A percentile compares a stretch with the other conserved stretches of the same genome.
These are phyloP conservation scores for Agriopis leucophaearia DNA, from an alignment of 2,888 invertebrate genomes.

Conservation along the genomic window DNA sequence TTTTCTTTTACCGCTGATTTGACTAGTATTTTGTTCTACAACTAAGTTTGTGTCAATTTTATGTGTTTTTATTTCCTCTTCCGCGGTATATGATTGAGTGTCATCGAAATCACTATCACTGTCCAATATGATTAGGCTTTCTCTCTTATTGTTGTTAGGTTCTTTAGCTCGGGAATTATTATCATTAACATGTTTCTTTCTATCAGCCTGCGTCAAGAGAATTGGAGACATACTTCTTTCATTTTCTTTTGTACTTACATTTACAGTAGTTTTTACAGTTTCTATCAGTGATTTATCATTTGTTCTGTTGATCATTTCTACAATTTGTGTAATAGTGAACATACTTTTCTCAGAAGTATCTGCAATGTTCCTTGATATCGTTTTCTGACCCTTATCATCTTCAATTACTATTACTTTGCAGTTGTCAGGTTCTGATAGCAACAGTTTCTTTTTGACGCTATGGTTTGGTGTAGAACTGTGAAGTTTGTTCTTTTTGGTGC, in stretches of 20 bases:
- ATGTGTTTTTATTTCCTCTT: slow-evolving; percentile 48
- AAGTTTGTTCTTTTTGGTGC: slow-evolving; percentile 56
- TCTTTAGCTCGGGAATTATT: slow-evolving; percentile 36
- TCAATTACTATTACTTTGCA: slow-evolving; percentile 37
- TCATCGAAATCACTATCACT: slow-evolving; percentile 74
- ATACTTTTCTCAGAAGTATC: slow-evolving; percentile 70
- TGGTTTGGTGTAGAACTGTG: slow-evolving; percentile 58
- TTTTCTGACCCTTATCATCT: slow-evolving; percentile 41
- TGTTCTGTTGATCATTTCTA: slow-evolving; percentile 76
- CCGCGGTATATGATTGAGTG: slow-evolving; percentile 62
- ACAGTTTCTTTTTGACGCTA: slow-evolving; percentile 56
- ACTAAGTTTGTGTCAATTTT: slow-evolving; percentile 27
- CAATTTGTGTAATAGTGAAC: slow-evolving; percentile 79
- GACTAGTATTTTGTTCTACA: slow-evolving; percentile 25
- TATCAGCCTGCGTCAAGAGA: slow-evolving; percentile 71
- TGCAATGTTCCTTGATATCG: slow-evolving; percentile 44
- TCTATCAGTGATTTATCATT: slow-evolving; percentile 47
- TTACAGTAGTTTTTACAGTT: slow-evolving; percentile 18
- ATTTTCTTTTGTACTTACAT: slow-evolving; percentile 36
- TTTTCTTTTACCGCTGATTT: slow-evolving; percentile 54
- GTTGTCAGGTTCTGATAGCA: slow-evolving; percentile 48
- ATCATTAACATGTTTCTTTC: slow-evolving; percentile 50
- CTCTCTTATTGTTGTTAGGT: slow-evolving; percentile 44
- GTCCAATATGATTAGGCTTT: slow-evolving; percentile 71
- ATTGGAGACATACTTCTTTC: slow-evolving; percentile 73